Evolutionary conservation across 2,888 invertebrate species (phyloP), one percentile per base, ranked within the genome.

Genomic region (Rhyacophila evoluta): DNA sequence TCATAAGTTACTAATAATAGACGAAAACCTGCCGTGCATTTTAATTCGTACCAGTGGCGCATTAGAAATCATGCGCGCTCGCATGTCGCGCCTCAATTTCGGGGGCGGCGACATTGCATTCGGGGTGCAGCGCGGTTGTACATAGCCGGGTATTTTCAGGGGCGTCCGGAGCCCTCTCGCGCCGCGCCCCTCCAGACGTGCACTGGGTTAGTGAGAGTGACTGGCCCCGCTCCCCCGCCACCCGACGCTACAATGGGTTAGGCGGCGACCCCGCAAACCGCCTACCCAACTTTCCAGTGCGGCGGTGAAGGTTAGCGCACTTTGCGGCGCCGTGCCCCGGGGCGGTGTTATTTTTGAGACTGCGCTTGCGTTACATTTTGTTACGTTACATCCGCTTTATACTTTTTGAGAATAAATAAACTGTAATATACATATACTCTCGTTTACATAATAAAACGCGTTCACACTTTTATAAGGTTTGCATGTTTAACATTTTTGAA

Each of bases 211-310:
- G 82, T 79, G 82, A 82, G 82, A 82, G 82, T 81, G 79, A 79
- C 75, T 77, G 28, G 77, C 72, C 36, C 70, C 74, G 55, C 2
- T 33, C 19, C 28, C 71, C 75, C 71, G 28, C 67, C 19, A 29
- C 68, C 75, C 55, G 25, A 8, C 39, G 37, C 72, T 70, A 70
- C 76, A 79, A 37, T 74, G 81, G 81, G 81, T 81, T 75, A 79
- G 78, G 74, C 72, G 77, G 71, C 87, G 90, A 90, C 91, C 91
- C 91, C 91, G 90, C 91, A 91, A 91, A 15, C 76, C 19, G 12
- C 55, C 70, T 15, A 37, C 70, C 33, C 72, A 12, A n/a, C 41
- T 33, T 67, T 74, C 25, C 27, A 55, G 19, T 71, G 73, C 38
- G 69, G 74, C 74, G 80, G 75, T 82, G 82, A 82, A 82, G 82